phyloP scores from a whole-genome alignment of 2,113 vertebrate genomes.

The Conger conger region DNA sequence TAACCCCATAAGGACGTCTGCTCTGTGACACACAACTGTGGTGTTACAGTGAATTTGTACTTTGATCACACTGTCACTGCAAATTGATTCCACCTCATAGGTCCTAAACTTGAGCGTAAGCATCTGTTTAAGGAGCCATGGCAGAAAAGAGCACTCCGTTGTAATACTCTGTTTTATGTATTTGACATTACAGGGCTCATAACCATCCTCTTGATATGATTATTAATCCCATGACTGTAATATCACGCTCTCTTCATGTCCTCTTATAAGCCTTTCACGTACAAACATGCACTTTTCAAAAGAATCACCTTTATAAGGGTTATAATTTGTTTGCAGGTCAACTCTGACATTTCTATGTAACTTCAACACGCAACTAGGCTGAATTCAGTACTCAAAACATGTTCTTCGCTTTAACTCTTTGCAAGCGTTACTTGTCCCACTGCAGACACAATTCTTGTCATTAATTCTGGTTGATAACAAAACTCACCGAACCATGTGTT shows the following conservation, averaged over 20 bases:
- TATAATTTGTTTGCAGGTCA: not conserved
- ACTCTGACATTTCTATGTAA: not conserved
- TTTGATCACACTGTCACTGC: not conserved
- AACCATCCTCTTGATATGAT: not conserved
- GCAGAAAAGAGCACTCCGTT: too few relatives aligned
- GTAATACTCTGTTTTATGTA: not conserved
- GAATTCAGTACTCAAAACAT: not conserved
- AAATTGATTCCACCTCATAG: not conserved
- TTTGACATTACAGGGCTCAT: not conserved
- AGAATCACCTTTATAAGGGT: not conserved
- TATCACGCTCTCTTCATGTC: not conserved
- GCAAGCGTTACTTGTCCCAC: not conserved
- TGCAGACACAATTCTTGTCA: not conserved
- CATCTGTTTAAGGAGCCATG: not conserved
- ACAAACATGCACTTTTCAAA: not conserved
- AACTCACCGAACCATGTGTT: not conserved
- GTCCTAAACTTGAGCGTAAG: not conserved
- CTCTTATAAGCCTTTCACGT: not conserved
- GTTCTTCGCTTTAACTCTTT: not conserved
- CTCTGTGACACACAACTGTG: not conserved
- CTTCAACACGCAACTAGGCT: not conserved
- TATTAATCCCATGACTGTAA: not conserved
- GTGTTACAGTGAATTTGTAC: not conserved
- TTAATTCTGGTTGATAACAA: not conserved
- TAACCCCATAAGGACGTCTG: not conserved